Evolutionary conservation across 64 coral and sea anemone genomes (phyloP), one percentile per base, ranked within the genome.

Genomic region (Exaiptasia diaphana): DNA sequence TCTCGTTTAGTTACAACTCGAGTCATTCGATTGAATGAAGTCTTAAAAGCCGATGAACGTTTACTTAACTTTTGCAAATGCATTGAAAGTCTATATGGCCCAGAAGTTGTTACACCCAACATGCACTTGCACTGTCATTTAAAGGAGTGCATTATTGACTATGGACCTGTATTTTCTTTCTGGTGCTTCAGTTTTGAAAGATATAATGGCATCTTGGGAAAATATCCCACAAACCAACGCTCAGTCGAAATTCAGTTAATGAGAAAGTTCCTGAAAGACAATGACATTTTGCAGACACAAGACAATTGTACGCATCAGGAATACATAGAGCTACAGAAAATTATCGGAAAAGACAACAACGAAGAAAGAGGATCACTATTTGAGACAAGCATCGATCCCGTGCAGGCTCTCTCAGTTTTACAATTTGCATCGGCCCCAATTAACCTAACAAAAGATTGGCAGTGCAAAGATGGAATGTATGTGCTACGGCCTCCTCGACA

Each of bases 141-240:
- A 14, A 24, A 44, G 22, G 70, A 75, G 24, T 83, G 60, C 33
- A 72, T 84, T 15, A 20, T 73, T 11, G 74, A 88, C n/a, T 88
- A 41, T 79, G 61, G 74, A 13, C 87, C 78, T 17, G 70, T 90
- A 4, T 82, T 80, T 62, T 82, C 78, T 17, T 90, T 90, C 56
- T 90, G 87, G 87, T 0, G 43, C 43, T 46, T 46, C 43, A n/a
- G n/a, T n/a, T n/a, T n/a, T n/a, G n/a, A n/a, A n/a, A n/a, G n/a
- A n/a, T n/a, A n/a, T n/a, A n/a, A 46, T 46, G 43, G 43, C 15
- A 68, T 87, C 20, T 14, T 89, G 5, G 86, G 86, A 45, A 15
- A 82, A 21, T 89, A 53, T 53, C 21, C 21, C 10, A 82, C 76
- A 3, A 89, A 89, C 50, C 77, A 89, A 52, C 25, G 86, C 20